Conservation (phyloP, 2,888 invertebrate genomes). For the Drosophila birchii region DNA sequence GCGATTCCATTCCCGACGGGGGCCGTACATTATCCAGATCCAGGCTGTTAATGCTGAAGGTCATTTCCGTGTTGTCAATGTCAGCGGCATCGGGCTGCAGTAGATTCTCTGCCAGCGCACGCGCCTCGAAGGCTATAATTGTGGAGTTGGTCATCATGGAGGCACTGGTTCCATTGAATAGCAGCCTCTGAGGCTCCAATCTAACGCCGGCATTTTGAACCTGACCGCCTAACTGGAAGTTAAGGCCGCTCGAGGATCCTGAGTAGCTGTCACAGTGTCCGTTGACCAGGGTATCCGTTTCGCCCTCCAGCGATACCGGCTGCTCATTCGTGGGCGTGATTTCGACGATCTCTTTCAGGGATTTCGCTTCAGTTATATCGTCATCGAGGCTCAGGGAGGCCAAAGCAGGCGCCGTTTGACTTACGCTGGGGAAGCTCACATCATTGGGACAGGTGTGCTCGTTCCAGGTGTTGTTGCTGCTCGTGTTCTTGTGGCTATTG, state of each 20-base stretch:
- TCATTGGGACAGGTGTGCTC: conserved; percentile 92
- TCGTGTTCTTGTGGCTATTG: conserved; percentile 83
- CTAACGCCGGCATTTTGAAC: conserved; percentile 75
- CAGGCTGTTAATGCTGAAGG: conserved; percentile 88
- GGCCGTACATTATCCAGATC: conserved; percentile 91
- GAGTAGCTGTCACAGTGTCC: conserved; percentile 32
- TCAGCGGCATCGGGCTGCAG: conserved; percentile 59
- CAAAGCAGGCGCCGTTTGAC: conserved; percentile 90
- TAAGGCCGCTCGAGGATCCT: conserved; percentile 48
- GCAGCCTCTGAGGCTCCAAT: conserved; percentile 69
- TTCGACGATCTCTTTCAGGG: conserved; percentile 76
- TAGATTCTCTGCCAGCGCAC: conserved; percentile 87
- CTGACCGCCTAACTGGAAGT: conserved; percentile 82
- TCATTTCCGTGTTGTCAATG: conserved; percentile 83
- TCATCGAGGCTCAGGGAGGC: conserved; percentile 87
- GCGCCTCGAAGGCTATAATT: conserved; percentile 90
- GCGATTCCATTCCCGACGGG: conserved; percentile 91
- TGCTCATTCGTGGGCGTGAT: conserved; percentile 83
- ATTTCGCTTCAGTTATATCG: conserved; percentile 54
- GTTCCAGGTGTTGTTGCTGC: conserved; percentile 89
- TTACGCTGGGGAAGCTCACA: conserved; percentile 92
- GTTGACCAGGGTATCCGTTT: conserved; percentile 76
- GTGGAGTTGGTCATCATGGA: conserved; percentile 88
- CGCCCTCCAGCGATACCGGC: conserved; percentile 76
- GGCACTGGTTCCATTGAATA: conserved; percentile 85